Base-by-base conservation (phyloP, 2,113 vertebrate genomes). In the Pluvialis apricaria region DNA sequence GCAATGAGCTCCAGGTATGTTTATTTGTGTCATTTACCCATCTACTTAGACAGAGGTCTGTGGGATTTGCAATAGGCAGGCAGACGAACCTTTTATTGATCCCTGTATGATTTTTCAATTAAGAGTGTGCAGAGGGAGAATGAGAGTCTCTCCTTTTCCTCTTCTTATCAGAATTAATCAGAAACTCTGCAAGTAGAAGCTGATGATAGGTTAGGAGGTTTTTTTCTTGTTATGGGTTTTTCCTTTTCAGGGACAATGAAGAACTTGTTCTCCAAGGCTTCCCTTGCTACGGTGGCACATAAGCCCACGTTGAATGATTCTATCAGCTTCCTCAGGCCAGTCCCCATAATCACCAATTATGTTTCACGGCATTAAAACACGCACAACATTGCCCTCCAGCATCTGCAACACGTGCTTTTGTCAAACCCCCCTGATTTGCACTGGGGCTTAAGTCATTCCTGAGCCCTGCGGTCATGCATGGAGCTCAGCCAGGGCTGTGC, bases 401-500 rank as follows among this genome's bases (percentile, higher is more conserved):
- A 94, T 95, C 51, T 68, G 82, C 66, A 94, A 78, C 82, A 85
- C 34, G 34, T 92, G 95, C 62, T 96, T 95, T 86, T 78, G 44
- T 84, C 86, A 89, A 86, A 8, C 47, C 13, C 38, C 55, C 29
- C 52, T 82, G 88, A 96, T 95, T 97, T 92, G 86, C 38, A 25
- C 14, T 36, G 91, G 87, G 38, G 84, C 79, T 96, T 91, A 94
- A 95, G 75, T 66, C n/a, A 85, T 96, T 96, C 84, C 86, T 71
- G 55, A 96, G 60, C 45, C 55, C 75, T 92, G 49, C 8, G 16
- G 79, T 94, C 91, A 97, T 13, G 64, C 64, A 29, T 87, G 81
- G 89, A 95, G 64, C 75, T 86, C 45, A 91, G 89, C 92, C 94
- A 95, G 89, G 54, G 45, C 73, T 3, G 5, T 24, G 15, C 4